Conservation (phyloP, 2,888 invertebrate species). For the Eustalomyia histrio region DNA sequence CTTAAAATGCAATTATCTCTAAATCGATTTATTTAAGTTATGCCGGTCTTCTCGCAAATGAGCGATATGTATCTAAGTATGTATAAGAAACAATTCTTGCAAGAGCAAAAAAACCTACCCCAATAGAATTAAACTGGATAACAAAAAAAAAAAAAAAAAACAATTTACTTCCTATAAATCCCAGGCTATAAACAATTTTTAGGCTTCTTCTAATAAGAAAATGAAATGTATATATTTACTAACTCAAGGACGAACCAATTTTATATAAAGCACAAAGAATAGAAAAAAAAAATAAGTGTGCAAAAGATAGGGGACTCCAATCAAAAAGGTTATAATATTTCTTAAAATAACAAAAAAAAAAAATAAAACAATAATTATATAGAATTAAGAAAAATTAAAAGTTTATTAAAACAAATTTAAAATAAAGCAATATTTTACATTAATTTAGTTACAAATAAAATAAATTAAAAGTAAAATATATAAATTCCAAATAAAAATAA, state of each 20-base stretch:
- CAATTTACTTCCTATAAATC: constrained; percentile 60
- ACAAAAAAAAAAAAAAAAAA: constrained; percentile 22
- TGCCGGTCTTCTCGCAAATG: too few species aligned
- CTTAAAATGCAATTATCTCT: too few species aligned
- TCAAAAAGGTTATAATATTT: background rate
- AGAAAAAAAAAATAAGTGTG: background rate
- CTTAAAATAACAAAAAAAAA: background rate
- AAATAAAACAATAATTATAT: background rate
- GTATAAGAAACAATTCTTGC: background rate
- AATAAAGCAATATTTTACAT: background rate
- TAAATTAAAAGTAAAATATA: too few species aligned
- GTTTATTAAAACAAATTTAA: background rate
- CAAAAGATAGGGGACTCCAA: background rate
- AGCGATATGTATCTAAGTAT: too few species aligned
- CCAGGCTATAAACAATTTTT: constrained; percentile 68
- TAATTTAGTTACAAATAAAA: too few species aligned
- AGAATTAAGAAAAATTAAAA: background rate
- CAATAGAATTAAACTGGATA: constrained; percentile 41
- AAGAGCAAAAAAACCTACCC: constrained; percentile 52
- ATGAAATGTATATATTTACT: constrained; percentile 19
- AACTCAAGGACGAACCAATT: constrained; percentile 32
- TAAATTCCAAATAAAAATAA: too few species aligned
- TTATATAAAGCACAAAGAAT: constrained; percentile 7
- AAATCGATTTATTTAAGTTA: too few species aligned
- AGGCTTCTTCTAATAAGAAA: constrained; percentile 30